These are phyloP conservation scores for Carcina quercana DNA, from an alignment of 2,888 invertebrate genomes.

Conservation along the genomic window DNA sequence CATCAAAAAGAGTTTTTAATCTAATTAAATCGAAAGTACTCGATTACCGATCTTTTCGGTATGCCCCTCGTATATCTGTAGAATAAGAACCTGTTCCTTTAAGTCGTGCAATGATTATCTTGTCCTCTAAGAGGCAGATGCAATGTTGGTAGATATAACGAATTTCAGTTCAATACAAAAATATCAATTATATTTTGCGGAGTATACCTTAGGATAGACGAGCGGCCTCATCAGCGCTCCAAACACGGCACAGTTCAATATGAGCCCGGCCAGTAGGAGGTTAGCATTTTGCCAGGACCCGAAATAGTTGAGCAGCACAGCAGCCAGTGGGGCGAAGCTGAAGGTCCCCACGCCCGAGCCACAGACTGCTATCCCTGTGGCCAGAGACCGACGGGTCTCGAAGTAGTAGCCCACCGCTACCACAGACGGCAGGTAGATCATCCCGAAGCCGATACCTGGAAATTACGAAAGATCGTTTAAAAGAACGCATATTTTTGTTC, in stretches of 20 bases:
- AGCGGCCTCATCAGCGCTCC: slow-evolving; percentile 88
- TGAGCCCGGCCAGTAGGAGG: slow-evolving; percentile 92
- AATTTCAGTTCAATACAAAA: too few species aligned
- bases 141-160: too few species aligned
- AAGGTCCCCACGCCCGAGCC: slow-evolving; percentile 96
- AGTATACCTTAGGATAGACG: slow-evolving; percentile 83
- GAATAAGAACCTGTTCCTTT: too few species aligned
- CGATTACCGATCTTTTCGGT: too few species aligned
- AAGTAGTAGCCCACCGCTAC: slow-evolving; percentile 98
- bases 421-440: slow-evolving; percentile 96
- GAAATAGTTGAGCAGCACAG: slow-evolving; percentile 83
- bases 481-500: neutral
- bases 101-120: too few species aligned
- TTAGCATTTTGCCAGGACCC: slow-evolving; percentile 93
- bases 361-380: slow-evolving; percentile 96
- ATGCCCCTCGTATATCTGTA: too few species aligned
- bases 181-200: too few species aligned
- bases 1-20: too few species aligned
- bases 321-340: slow-evolving; percentile 93
- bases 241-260: slow-evolving; percentile 92
- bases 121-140: too few species aligned
- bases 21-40: too few species aligned
- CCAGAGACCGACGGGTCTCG: slow-evolving; percentile 94
- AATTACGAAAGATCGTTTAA: slow-evolving; percentile 18
- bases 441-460: slow-evolving; percentile 91